Percentiles rank a stretch among this genome's conserved stretches.
phyloP scores from a whole-genome alignment of 2,888 invertebrate genomes.

The Crocallis elinguaria region DNA sequence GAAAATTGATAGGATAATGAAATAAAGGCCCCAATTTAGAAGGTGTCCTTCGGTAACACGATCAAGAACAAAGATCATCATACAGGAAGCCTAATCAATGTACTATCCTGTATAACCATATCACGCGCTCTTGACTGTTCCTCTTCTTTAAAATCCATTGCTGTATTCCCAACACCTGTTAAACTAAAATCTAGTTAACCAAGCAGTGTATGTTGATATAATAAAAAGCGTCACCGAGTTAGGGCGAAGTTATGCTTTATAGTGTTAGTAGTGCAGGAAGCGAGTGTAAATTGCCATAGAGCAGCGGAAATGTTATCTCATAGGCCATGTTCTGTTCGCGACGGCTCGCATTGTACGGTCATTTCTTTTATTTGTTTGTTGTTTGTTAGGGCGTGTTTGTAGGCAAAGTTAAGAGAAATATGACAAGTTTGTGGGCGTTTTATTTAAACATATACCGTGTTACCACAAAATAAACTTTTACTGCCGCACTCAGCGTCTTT shows the following conservation, averaged over 20 bases:
- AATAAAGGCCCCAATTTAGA: background rate
- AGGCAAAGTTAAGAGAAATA: constrained; percentile 9
- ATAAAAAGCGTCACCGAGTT: background rate
- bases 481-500: too few species aligned
- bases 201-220: constrained; percentile 1
- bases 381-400: constrained; percentile 5
- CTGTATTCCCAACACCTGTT: background rate
- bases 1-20: background rate
- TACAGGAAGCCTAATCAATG: constrained; percentile 23
- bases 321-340: constrained; percentile 12
- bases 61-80: constrained; percentile 14
- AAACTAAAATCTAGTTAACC: background rate
- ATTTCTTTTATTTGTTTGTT: constrained; percentile 24
- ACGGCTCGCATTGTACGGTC: constrained; percentile 20
- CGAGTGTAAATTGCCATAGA: constrained; percentile 21
- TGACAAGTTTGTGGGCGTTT: constrained; percentile 1
- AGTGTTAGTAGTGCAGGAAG: constrained; percentile 6
- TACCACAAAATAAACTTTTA: too few species aligned
- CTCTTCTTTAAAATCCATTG: background rate
- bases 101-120: constrained; percentile 1
- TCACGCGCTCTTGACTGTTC: background rate
- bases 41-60: constrained; percentile 10
- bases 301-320: constrained; percentile 19
- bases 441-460: background rate
- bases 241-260: constrained; percentile 1